phyloP scores from a whole-genome alignment of 2,113 vertebrate genomes.

The Campylomormyrus numenius region DNA sequence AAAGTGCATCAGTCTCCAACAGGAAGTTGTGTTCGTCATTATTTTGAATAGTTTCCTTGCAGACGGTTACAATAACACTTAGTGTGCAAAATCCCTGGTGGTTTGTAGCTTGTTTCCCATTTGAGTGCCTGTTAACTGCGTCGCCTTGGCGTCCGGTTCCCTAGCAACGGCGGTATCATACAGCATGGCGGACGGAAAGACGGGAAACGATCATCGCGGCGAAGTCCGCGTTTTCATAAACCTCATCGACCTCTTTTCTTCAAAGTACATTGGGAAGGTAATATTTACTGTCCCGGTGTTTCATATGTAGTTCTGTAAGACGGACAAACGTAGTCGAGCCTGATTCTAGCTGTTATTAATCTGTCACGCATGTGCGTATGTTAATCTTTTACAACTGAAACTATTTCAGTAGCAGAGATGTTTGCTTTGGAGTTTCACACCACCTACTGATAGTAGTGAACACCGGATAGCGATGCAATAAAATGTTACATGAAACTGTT shows the following conservation, averaged over 20 bases:
- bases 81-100: not conserved
- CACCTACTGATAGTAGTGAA: not conserved
- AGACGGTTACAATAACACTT: not conserved
- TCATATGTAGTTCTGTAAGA: not conserved
- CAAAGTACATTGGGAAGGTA: slow-evolving; percentile 1
- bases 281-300: not conserved
- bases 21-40: not conserved
- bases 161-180: not conserved
- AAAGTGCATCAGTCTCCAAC: not conserved
- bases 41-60: not conserved
- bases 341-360: not conserved
- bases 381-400: not conserved
- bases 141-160: not conserved
- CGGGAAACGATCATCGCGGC: not conserved
- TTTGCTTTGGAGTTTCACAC: not conserved
- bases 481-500: not conserved
- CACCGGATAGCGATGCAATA: not conserved
- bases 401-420: not conserved
- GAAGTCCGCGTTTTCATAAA: not conserved
- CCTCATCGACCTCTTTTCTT: not conserved
- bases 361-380: not conserved
- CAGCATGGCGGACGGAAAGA: not conserved
- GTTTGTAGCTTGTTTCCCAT: not conserved
- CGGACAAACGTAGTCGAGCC: not conserved
- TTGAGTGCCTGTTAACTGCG: not conserved